These are phyloP conservation scores for Microplitis manilae DNA, from an alignment of 2,888 invertebrate species.

Conservation along the genomic window DNA sequence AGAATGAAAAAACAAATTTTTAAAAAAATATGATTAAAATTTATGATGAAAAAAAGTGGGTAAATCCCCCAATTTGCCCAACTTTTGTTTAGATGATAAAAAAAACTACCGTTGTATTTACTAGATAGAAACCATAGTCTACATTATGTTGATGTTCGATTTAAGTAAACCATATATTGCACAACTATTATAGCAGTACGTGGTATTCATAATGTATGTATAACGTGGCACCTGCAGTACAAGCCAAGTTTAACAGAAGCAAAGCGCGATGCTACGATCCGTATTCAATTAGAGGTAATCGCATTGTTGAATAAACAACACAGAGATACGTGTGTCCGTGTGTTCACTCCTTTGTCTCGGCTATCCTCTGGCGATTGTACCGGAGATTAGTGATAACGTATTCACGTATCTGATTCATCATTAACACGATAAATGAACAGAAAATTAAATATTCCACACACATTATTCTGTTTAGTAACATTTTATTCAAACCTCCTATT, in stretches of 20 bases:
- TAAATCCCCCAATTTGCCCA: neutral
- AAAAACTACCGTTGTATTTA: neutral
- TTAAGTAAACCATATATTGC: conserved; percentile 27
- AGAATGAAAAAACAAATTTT: too few relatives aligned
- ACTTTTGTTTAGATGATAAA: neutral
- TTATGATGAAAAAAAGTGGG: too few relatives aligned
- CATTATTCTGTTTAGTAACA: neutral
- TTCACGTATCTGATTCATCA: conserved; percentile 5
- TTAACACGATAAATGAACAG: neutral
- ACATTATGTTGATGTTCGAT: neutral
- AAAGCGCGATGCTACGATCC: conserved; percentile 48
- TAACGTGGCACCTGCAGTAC: neutral
- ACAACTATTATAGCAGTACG: conserved; percentile 9
- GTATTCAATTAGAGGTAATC: conserved; percentile 62
- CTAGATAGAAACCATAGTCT: neutral
- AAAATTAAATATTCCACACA: neutral
- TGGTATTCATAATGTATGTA: conserved; percentile 27
- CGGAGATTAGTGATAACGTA: neutral
- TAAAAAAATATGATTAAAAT: too few relatives aligned
- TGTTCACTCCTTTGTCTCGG: neutral
- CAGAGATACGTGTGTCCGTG: conserved; percentile 19
- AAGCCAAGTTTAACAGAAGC: conserved; percentile 28
- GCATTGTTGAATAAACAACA: conserved; percentile 56
- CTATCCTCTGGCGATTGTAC: neutral
- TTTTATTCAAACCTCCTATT: neutral